A percentile compares a stretch with the other conserved stretches of the same genome.
phyloP scores from a whole-genome alignment of 2,888 invertebrate species.

The Leptothorax acervorum region DNA sequence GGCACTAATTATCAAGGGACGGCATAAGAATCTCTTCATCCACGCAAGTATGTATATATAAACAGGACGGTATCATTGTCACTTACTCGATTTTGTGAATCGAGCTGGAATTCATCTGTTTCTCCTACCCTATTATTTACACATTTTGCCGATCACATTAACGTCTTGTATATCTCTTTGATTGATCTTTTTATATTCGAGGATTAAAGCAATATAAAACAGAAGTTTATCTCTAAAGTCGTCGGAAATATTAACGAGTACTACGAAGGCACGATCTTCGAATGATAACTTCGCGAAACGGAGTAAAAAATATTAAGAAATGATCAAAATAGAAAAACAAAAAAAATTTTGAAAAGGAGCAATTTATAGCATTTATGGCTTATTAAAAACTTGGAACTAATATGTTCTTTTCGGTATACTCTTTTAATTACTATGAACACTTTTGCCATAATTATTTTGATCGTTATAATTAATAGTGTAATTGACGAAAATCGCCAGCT shows the following conservation, averaged over 20 bases:
- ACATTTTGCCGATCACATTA: constrained; percentile 51
- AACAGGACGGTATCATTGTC: constrained; percentile 52
- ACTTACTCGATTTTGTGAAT: constrained; percentile 39
- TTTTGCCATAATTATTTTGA: constrained; percentile 48
- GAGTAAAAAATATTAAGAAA: neutral
- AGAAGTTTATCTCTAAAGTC: constrained; percentile 8
- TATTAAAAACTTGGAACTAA: constrained; percentile 10
- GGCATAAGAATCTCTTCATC: constrained; percentile 4
- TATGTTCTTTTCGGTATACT: constrained; percentile 21
- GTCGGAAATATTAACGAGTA: constrained; percentile 39
- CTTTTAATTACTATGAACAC: constrained; percentile 43
- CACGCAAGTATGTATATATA: constrained; percentile 42
- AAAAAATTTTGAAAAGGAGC: neutral
- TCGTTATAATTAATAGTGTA: constrained; percentile 42
- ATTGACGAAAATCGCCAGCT: constrained; percentile 22
- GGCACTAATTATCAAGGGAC: constrained; percentile 40
- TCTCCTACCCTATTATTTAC: constrained; percentile 65
- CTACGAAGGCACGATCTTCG: constrained; percentile 53
- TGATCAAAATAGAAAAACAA: neutral
- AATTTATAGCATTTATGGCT: neutral
- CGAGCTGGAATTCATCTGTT: constrained; percentile 16
- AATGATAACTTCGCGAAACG: constrained; percentile 17
- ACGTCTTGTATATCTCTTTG: constrained; percentile 32
- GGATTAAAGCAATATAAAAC: constrained; percentile 2
- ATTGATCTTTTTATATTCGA: neutral